Conservation (phyloP, 2,888 invertebrate species). For the Drosophila monieri region DNA sequence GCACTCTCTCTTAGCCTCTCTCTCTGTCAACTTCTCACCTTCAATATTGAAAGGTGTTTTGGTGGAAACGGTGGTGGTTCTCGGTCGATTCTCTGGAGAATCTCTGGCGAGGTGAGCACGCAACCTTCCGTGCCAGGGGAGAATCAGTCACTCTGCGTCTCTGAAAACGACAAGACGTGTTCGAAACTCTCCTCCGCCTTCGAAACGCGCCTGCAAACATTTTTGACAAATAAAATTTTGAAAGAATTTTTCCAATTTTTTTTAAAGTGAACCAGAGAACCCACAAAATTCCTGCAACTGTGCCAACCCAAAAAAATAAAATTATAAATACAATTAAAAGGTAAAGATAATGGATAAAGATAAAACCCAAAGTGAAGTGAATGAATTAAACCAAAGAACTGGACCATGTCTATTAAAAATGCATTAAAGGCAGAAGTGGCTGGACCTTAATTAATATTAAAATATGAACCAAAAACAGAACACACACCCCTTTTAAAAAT, state of each 20-base stretch:
- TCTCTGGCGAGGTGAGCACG: constrained; percentile 47
- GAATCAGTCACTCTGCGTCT: constrained; percentile 68
- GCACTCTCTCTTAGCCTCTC: constrained; percentile 3
- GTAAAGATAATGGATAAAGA: background rate
- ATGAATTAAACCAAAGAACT: background rate
- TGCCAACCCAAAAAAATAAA: background rate
- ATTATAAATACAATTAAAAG: background rate
- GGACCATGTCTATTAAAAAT: constrained; percentile 28
- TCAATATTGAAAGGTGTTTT: constrained; percentile 33
- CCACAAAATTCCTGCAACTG: background rate
- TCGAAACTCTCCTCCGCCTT: background rate
- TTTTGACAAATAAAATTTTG: no score
- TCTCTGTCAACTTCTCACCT: constrained; percentile 4
- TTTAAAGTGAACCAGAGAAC: constrained; percentile 3
- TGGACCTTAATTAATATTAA: constrained; percentile 13
- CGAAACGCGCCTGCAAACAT: no score
- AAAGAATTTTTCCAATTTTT: no score
- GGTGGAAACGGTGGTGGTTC: constrained; percentile 5
- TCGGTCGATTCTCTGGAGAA: background rate
- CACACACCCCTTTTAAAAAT: constrained; percentile 54
- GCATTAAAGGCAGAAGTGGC: constrained; percentile 30
- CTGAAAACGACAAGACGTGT: constrained; percentile 43
- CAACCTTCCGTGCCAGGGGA: constrained; percentile 51
- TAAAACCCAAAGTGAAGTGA: constrained; percentile 1
- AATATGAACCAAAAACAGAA: constrained; percentile 21